A percentile compares a stretch with the other conserved stretches of the same genome.
phyloP scores from a whole-genome alignment of 2,113 vertebrate species.

The Strigops habroptila region DNA sequence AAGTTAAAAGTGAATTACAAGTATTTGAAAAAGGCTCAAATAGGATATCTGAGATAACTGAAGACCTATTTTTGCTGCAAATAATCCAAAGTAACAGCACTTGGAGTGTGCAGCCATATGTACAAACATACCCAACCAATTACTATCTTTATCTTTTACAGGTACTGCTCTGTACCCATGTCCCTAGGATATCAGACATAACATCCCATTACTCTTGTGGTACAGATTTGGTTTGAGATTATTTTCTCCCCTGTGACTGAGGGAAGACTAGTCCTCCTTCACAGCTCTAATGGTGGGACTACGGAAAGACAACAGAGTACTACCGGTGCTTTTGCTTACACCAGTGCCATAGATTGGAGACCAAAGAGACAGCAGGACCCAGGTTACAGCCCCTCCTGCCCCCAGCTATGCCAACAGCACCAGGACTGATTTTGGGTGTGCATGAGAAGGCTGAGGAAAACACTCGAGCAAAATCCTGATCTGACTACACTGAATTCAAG shows the following conservation, averaged over 20 bases:
- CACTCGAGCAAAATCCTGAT: neutral
- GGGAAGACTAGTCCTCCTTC: neutral
- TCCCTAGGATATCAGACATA: neutral
- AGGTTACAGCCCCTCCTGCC: neutral
- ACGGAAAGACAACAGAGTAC: neutral
- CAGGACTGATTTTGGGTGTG: neutral
- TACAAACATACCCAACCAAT: accelerated
- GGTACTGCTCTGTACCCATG: neutral
- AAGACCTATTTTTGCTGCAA: neutral
- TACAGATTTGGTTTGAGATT: accelerated
- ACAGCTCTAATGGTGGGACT: neutral
- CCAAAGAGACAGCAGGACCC: neutral
- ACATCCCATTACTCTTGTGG: too few species aligned
- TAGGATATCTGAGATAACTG: neutral
- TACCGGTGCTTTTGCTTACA: neutral
- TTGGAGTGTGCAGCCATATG: neutral
- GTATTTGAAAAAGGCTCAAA: neutral
- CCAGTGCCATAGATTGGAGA: neutral
- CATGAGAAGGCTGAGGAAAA: neutral
- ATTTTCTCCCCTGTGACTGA: neutral
- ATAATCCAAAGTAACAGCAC: neutral
- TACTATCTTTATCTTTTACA: neutral
- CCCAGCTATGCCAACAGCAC: neutral
- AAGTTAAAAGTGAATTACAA: neutral
- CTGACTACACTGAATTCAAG: neutral